A percentile compares a stretch with the other conserved stretches of the same genome.
phyloP scores from a whole-genome alignment of 2,113 vertebrate species.

The Atherinomorus stipes region DNA sequence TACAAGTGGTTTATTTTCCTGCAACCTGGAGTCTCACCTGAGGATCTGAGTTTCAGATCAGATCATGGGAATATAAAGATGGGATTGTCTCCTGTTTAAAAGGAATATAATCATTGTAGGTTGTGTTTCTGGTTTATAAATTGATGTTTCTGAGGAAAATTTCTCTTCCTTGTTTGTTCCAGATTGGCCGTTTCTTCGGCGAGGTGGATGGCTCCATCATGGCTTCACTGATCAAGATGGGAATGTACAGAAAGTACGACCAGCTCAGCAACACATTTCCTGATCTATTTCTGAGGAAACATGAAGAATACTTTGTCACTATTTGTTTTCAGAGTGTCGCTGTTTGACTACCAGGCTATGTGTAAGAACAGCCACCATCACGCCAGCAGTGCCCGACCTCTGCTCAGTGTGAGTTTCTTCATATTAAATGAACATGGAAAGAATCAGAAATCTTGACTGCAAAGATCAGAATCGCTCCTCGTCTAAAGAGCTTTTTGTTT shows the following conservation, averaged over 20 bases:
- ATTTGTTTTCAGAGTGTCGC: conserved; percentile 84
- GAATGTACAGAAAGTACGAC: conserved; percentile 89
- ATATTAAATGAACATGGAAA: too few relatives aligned
- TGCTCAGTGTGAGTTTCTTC: conserved; percentile 88
- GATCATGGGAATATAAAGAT: too few relatives aligned
- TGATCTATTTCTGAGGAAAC: not conserved
- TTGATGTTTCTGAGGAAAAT: too few relatives aligned
- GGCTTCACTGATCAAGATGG: conserved; percentile 91
- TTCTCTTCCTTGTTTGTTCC: not conserved
- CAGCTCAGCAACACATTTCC: not conserved
- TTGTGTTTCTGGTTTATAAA: too few relatives aligned
- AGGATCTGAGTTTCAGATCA: too few relatives aligned
- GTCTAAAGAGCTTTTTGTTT: too few relatives aligned
- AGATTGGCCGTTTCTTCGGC: conserved; percentile 94
- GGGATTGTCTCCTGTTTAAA: too few relatives aligned
- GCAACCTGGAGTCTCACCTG: too few relatives aligned
- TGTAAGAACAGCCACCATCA: conserved; percentile 88
- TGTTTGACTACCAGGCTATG: conserved; percentile 98
- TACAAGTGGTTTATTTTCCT: too few relatives aligned
- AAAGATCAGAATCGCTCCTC: too few relatives aligned
- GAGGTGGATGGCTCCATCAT: conserved; percentile 93
- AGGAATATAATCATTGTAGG: too few relatives aligned
- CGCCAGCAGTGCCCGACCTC: conserved; percentile 84
- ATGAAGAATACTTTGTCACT: not conserved
- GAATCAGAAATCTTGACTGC: too few relatives aligned